Conservation (phyloP, 2,797 vertebrate species). For the Benthosema pterotum region DNA sequence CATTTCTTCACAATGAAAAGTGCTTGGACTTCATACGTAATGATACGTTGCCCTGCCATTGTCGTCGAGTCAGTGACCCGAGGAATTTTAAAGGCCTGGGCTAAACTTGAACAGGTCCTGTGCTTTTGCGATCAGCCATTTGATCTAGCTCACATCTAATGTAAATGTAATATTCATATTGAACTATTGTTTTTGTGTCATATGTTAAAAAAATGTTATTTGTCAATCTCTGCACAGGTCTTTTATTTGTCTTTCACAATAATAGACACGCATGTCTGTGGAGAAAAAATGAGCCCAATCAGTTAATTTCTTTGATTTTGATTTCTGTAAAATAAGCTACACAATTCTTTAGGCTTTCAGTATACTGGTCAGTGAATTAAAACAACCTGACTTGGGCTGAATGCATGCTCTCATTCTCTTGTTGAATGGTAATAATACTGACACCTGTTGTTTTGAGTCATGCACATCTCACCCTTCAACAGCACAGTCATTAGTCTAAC, state of each 20-base stretch:
- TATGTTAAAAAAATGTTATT: background rate
- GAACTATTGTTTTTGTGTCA: no score
- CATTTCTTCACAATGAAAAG: slow-evolving; percentile 47
- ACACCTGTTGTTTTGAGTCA: slow-evolving; percentile 2
- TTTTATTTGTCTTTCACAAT: no score
- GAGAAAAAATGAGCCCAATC: no score
- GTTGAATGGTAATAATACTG: background rate
- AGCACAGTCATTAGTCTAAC: background rate
- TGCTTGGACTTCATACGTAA: slow-evolving; percentile 46
- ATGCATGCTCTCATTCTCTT: no score
- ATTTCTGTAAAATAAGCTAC: no score
- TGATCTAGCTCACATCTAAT: background rate
- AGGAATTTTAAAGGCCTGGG: slow-evolving; percentile 26
- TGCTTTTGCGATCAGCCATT: background rate
- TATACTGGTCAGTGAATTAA: background rate
- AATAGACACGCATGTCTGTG: no score
- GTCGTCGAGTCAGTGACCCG: slow-evolving; percentile 20
- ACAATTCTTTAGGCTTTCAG: no score
- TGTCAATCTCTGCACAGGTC: no score
- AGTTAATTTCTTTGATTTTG: no score
- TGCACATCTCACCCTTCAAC: background rate
- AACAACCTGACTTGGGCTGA: background rate
- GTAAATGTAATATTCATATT: no score
- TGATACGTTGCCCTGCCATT: slow-evolving; percentile 28
- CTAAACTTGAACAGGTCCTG: background rate